Conservation (phyloP, 2,888 invertebrate genomes). For the Automeris io region DNA sequence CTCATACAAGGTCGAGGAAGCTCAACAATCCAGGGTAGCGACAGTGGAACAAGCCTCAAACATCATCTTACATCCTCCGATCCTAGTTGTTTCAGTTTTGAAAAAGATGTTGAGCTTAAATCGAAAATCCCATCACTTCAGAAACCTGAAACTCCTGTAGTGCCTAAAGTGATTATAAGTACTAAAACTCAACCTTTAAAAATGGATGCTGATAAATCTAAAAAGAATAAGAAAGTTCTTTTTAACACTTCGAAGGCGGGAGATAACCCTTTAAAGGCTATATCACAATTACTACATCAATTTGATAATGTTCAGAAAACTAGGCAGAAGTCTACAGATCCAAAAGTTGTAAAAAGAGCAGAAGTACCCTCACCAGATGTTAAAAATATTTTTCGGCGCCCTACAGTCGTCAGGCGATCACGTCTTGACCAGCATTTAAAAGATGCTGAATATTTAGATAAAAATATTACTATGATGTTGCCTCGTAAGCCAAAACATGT, state of each 20-base stretch:
- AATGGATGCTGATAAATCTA: conserved; percentile 29
- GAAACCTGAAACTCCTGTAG: conserved; percentile 22
- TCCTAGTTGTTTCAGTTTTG: conserved; percentile 42
- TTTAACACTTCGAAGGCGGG: conserved; percentile 24
- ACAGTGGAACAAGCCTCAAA: conserved; percentile 55
- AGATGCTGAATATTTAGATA: conserved; percentile 19
- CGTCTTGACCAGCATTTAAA: conserved; percentile 34
- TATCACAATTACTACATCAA: conserved; percentile 57
- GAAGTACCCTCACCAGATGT: conserved; percentile 25
- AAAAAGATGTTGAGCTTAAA: conserved; percentile 22
- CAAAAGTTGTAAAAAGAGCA: conserved; percentile 30
- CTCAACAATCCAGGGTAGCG: conserved; percentile 36
- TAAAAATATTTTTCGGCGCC: conserved; percentile 25
- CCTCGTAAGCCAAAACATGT: conserved; percentile 21
- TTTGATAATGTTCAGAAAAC: conserved; percentile 53
- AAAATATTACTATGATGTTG: conserved; percentile 12
- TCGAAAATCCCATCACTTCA: conserved; percentile 15
- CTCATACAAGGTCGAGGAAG: conserved; percentile 17
- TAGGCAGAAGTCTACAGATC: conserved; percentile 34
- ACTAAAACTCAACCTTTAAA: conserved; percentile 35
- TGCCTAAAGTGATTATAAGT: conserved; percentile 55
- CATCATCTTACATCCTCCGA: conserved; percentile 40
- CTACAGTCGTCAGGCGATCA: conserved; percentile 27
- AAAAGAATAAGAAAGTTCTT: conserved; percentile 29
- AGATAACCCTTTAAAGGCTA: conserved; percentile 57